Conservation (phyloP, 1,140 invertebrate genomes). For the Nautilus pompilius region DNA sequence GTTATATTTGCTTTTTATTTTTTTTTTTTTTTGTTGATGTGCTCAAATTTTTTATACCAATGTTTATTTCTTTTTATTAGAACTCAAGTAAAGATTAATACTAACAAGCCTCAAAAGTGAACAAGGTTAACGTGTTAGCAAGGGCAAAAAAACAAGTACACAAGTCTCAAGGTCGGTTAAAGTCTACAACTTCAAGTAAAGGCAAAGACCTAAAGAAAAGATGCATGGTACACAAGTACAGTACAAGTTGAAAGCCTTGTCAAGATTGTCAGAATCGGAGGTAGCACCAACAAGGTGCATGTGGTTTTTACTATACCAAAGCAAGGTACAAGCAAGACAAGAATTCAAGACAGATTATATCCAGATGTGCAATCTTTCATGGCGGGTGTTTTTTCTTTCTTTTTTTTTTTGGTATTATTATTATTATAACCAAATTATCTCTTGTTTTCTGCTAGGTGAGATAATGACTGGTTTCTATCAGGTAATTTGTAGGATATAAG, state of each 20-base stretch:
- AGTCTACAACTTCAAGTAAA: too few species aligned
- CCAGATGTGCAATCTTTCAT: neutral
- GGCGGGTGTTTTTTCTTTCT: neutral
- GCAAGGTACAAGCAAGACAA: constrained; percentile 1
- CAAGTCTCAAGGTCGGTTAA: too few species aligned
- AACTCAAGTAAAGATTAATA: constrained; percentile 6
- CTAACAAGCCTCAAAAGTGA: constrained; percentile 4
- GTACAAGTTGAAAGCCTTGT: too few species aligned
- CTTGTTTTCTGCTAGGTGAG: too few species aligned
- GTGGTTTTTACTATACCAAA: neutral
- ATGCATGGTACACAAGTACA: constrained; percentile 6
- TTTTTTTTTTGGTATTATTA: too few species aligned
- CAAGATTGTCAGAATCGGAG: too few species aligned
- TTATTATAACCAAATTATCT: too few species aligned
- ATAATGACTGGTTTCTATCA: too few species aligned
- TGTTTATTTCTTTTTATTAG: constrained; percentile 5
- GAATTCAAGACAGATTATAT: constrained; percentile 3
- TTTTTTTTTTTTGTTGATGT: neutral
- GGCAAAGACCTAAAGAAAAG: constrained; percentile 1
- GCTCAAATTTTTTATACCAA: neutral
- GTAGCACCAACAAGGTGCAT: too few species aligned
- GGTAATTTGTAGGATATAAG: too few species aligned
- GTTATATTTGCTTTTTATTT: too few species aligned
- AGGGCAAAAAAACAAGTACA: constrained; percentile 1
- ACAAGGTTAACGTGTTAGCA: constrained; percentile 6